Conservation (phyloP, 1,140 invertebrate species). For the Diorhabda carinulata region DNA sequence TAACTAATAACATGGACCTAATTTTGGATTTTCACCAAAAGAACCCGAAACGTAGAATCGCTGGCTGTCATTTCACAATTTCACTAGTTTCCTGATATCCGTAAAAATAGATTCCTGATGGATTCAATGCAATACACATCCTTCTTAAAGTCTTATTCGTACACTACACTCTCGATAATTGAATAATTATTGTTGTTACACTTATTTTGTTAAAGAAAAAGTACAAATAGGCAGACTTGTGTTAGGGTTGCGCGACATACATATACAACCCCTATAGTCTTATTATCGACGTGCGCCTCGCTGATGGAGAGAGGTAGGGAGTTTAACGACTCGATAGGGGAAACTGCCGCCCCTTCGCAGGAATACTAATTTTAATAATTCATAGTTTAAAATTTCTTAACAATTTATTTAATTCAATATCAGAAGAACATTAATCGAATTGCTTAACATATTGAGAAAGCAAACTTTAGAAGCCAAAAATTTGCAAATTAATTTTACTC, state of each 20-base stretch:
- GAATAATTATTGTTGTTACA: constrained; percentile 8
- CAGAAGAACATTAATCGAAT: too few species aligned
- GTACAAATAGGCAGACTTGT: constrained; percentile 28
- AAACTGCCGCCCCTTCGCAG: constrained; percentile 14
- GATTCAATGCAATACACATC: background rate
- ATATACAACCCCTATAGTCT: constrained; percentile 25
- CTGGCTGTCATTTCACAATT: constrained; percentile 6
- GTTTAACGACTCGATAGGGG: constrained; percentile 30
- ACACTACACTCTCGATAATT: background rate
- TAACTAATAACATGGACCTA: too few species aligned
- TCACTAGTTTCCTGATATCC: background rate
- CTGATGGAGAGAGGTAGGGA: constrained; percentile 24
- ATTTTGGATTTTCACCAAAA: background rate
- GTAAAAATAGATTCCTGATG: background rate
- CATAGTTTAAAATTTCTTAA: background rate
- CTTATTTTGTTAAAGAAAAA: constrained; percentile 21
- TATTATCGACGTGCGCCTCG: constrained; percentile 31
- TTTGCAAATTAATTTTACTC: too few species aligned
- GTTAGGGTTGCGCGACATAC: constrained; percentile 30
- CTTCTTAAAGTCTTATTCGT: background rate
- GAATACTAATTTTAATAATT: constrained; percentile 14
- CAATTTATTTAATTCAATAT: too few species aligned
- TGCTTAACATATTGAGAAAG: too few species aligned
- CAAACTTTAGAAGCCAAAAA: too few species aligned
- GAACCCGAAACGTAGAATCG: background rate